Percentiles rank a stretch among this genome's conserved stretches.
These are phyloP conservation scores for Tuta absoluta DNA, from an alignment of 2,888 invertebrate species.

Conservation along the genomic window DNA sequence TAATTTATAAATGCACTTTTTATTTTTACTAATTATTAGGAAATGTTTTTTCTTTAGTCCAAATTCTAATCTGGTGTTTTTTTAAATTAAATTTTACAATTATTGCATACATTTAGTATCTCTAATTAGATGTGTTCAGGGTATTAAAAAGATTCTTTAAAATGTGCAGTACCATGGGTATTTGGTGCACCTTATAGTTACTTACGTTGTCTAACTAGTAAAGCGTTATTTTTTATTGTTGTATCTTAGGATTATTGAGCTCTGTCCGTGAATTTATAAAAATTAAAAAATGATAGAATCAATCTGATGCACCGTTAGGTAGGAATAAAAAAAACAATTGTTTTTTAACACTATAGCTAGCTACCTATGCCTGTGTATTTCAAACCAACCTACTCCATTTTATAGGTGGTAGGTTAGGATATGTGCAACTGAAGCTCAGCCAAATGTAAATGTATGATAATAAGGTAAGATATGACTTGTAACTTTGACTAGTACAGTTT, in stretches of 20 bases:
- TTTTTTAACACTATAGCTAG: too few relatives aligned
- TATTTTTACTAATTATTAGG: neutral
- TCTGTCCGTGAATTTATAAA: constrained; percentile 33
- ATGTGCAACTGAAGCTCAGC: constrained; percentile 54
- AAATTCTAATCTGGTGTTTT: neutral
- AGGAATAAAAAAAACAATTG: neutral
- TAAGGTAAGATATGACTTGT: constrained; percentile 74
- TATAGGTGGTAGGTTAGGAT: constrained; percentile 43
- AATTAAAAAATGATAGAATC: neutral
- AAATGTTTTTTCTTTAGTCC: neutral
- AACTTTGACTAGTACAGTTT: constrained; percentile 69
- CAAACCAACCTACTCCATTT: constrained; percentile 37
- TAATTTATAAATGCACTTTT: neutral
- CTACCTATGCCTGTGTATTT: constrained; percentile 26
- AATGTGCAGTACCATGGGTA: constrained; percentile 64
- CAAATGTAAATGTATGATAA: constrained; percentile 39
- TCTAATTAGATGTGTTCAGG: constrained; percentile 13
- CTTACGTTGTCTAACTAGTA: constrained; percentile 59
- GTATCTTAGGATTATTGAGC: constrained; percentile 63
- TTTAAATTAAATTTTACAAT: neutral
- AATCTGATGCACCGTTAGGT: neutral
- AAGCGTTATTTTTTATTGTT: constrained; percentile 75
- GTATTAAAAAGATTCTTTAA: constrained; percentile 33
- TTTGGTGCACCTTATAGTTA: constrained; percentile 45
- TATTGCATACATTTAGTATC: constrained; percentile 9